These are phyloP conservation scores for Bombycilla garrulus DNA, from an alignment of 2,113 vertebrate species.

Conservation along the genomic window DNA sequence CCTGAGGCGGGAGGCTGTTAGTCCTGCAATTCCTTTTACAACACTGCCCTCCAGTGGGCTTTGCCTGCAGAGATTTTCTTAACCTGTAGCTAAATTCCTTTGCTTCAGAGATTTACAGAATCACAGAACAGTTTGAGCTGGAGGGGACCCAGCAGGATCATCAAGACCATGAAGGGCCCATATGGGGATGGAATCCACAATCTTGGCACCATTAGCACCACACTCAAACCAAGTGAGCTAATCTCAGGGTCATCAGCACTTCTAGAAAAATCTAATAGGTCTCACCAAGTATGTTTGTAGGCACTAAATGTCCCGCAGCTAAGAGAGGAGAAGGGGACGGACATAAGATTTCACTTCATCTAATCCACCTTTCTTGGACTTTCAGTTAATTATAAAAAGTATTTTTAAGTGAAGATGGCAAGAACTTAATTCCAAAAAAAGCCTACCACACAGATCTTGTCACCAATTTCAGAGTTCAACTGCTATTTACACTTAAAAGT, in stretches of 20 bases:
- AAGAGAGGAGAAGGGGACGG: neutral
- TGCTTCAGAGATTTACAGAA: neutral
- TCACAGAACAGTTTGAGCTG: neutral
- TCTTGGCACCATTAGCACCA: neutral
- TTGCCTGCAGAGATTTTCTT: neutral
- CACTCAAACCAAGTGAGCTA: neutral
- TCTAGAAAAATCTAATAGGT: neutral
- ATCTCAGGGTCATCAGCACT: neutral
- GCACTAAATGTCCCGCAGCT: neutral
- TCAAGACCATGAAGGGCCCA: neutral
- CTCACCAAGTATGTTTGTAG: neutral
- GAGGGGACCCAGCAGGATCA: neutral
- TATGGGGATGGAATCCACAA: neutral
- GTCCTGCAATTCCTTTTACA: conserved; percentile 51
- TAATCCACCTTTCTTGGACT: neutral
- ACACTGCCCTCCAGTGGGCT: conserved; percentile 65
- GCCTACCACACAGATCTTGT: fast-evolving
- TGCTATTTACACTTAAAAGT: neutral
- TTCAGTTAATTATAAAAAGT: neutral
- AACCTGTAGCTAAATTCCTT: neutral
- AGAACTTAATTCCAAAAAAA: neutral
- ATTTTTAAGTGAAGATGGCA: neutral
- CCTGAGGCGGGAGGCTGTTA: fast-evolving
- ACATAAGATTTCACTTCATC: neutral
- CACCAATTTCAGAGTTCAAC: neutral